Base-by-base conservation (phyloP, 2,113 vertebrate genomes). In the Psophia crepitans region DNA sequence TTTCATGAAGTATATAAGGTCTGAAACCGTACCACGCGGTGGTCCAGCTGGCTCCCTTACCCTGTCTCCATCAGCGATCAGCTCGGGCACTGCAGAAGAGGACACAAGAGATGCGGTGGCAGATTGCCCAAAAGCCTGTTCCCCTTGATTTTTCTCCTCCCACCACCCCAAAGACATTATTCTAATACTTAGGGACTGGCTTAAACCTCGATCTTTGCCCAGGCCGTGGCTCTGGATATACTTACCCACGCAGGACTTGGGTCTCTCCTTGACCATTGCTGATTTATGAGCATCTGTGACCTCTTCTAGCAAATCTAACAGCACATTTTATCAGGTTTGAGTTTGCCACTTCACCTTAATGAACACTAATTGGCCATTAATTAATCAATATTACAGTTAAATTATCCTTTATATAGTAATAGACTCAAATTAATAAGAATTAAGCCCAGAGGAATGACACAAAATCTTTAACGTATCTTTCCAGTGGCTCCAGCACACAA, bases 391-490 rank as follows among this genome's bases (percentile, higher is more conserved):
- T 58, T 71, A 54, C 54, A 41, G 33, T 35, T 75, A 73, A 74
- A 74, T 93, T 76, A 79, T 73, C 26, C 43, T 91, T 88, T 85
- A 46, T 83, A 16, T 19, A 69, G 87, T 16, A 69, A 53, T 70
- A 74, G 22, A 77, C 37, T 74, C 37, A 66, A 83, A 85, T 85
- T 65, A 86, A 39, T 61, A 90, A 73, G 49, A 74, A 83, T 77
- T 80, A 74, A 91, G 27, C n/a, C 43, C 69, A 71, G 93, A 56
- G 65, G 73, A 80, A 79, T 44, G 61, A 44, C 80, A 44, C 2
- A 9, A 56, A n/a, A 44, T 73, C 49, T 76, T 84, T 65, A 65
- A 60, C 1, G 0, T 14, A 41, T 28, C 49, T 76, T 90, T 79
- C 41, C 48, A 54, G 41, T 85, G 69, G 33, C 41, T 91, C 43